These are phyloP conservation scores for Callyntrura guangdongensis DNA, from an alignment of 2,888 invertebrate species.

Conservation along the genomic window DNA sequence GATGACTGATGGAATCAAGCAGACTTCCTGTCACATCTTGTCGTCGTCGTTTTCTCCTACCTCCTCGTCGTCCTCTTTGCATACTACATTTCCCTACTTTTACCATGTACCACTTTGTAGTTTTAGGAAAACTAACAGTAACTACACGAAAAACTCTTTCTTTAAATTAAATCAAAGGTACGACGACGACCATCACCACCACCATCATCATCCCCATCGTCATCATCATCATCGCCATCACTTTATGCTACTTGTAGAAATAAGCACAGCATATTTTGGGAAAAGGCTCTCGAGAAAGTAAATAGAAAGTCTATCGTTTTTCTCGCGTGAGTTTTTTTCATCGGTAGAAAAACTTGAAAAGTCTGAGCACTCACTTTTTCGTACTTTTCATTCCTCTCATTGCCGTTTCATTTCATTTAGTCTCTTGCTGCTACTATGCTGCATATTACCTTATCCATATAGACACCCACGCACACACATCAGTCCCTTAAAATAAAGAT, in stretches of 20 bases:
- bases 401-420: slow-evolving; percentile 12
- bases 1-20: slow-evolving; percentile 63
- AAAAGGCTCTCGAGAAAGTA: slow-evolving; percentile 21
- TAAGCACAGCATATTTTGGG: neutral
- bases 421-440: neutral
- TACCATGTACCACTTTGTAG: neutral
- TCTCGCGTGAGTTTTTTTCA: neutral
- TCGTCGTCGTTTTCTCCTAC: neutral
- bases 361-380: neutral
- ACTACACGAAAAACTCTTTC: slow-evolving; percentile 22
- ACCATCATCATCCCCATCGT: neutral
- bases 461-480: slow-evolving; percentile 1
- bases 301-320: slow-evolving; percentile 29
- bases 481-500: neutral
- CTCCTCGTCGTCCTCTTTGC: neutral
- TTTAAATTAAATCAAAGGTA: slow-evolving; percentile 62
- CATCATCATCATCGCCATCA: neutral
- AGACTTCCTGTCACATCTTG: slow-evolving; percentile 64
- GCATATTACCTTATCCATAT: neutral
- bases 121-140: too few species aligned
- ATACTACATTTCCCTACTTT: slow-evolving; percentile 19
- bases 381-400: neutral
- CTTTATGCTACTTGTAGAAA: neutral
- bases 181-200: neutral
- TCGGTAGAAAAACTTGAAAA: slow-evolving; percentile 18